Conservation (phyloP, 2,888 invertebrate genomes). For the Patella caerulea region DNA sequence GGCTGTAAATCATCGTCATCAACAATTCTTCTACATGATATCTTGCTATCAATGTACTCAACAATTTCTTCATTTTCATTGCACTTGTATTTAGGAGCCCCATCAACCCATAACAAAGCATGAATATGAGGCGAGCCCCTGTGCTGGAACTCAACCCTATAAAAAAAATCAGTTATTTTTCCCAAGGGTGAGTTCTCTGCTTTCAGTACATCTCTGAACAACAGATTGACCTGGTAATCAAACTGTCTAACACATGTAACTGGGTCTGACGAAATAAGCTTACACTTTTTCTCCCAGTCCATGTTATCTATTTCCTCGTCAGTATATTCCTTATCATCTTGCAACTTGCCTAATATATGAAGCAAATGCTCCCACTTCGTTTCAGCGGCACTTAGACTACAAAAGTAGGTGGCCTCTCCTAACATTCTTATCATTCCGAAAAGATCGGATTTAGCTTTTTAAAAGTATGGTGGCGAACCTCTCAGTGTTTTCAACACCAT, state of each 20-base stretch:
- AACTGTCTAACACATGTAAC: constrained; percentile 48
- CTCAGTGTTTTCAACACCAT: constrained; percentile 26
- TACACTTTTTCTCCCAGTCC: constrained; percentile 39
- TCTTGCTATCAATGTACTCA: constrained; percentile 29
- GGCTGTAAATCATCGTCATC: constrained; percentile 25
- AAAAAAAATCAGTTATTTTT: constrained; percentile 39
- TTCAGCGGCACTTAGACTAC: constrained; percentile 38
- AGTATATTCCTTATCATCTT: constrained; percentile 29
- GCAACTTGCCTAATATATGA: constrained; percentile 9
- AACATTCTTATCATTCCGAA: constrained; percentile 42
- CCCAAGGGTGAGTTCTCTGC: constrained; percentile 35
- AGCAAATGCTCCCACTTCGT: constrained; percentile 22
- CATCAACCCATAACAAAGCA: constrained; percentile 39
- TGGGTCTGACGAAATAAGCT: constrained; percentile 42
- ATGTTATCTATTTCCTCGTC: constrained; percentile 24
- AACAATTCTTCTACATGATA: constrained; percentile 31
- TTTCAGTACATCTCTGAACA: constrained; percentile 31
- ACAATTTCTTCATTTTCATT: constrained; percentile 30
- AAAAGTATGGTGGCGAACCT: constrained; percentile 10
- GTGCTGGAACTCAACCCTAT: constrained; percentile 51
- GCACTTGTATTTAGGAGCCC: constrained; percentile 35
- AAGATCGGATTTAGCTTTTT: constrained; percentile 24
- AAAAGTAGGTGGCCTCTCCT: constrained; percentile 37
- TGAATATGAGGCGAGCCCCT: constrained; percentile 49
- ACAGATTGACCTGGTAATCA: constrained; percentile 40